A percentile compares a stretch with the other conserved stretches of the same genome.
Evolutionary conservation across 1,140 invertebrate species (phyloP).

Genomic region (Oreohelix idahoensis): DNA sequence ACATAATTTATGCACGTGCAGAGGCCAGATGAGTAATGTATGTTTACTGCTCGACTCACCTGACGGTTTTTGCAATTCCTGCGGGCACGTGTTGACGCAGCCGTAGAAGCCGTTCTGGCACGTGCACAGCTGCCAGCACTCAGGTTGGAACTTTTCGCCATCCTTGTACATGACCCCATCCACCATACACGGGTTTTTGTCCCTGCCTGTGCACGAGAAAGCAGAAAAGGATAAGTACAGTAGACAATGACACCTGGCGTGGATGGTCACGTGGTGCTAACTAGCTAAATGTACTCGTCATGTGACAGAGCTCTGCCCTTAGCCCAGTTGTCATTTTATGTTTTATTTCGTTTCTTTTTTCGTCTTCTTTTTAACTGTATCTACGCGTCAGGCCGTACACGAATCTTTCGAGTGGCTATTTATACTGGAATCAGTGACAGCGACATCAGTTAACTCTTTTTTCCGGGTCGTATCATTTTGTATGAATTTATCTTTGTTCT

Average conservation of each 20-base stretch:
- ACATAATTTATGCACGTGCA: not conserved
- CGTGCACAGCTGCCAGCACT: constrained; percentile 80
- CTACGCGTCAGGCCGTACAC: too few species aligned
- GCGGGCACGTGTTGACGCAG: constrained; percentile 82
- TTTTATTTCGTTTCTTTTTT: too few species aligned
- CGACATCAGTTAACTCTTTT: too few species aligned
- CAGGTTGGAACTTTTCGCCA: constrained; percentile 79
- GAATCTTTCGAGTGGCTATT: too few species aligned
- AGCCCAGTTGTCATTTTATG: too few species aligned
- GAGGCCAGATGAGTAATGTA: not conserved
- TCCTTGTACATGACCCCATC: constrained; percentile 78
- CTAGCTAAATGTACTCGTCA: too few species aligned
- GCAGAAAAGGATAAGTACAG: not conserved
- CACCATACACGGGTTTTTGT: constrained; percentile 71
- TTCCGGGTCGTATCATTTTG: too few species aligned
- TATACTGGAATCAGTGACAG: too few species aligned
- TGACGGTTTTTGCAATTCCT: constrained; percentile 80
- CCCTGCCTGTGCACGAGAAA: constrained; percentile 53
- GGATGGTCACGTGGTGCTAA: too few species aligned
- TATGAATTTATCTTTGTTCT: too few species aligned
- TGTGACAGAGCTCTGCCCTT: too few species aligned
- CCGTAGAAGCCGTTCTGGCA: constrained; percentile 82
- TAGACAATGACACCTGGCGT: not conserved
- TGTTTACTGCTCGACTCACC: constrained; percentile 43
- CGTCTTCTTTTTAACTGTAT: too few species aligned